Percentiles rank a stretch among this genome's conserved stretches.
Conservation (phyloP, 1,140 invertebrate species). For the Pseudomyrmex sp. region DNA sequence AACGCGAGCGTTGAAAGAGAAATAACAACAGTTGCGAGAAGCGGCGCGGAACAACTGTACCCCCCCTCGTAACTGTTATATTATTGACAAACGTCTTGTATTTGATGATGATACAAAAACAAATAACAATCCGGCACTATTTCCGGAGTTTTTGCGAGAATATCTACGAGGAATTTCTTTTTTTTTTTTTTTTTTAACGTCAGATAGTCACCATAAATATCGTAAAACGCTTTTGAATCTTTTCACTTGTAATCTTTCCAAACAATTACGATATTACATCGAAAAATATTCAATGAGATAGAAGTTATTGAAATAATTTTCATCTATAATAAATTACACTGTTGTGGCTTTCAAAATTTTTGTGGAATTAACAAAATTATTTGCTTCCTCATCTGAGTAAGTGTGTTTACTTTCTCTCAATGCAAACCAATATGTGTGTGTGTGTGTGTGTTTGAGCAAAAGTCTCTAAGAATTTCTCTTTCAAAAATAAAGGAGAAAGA, state of each 20-base stretch:
- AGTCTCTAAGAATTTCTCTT: slow-evolving; percentile 5
- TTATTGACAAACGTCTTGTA: slow-evolving; percentile 4
- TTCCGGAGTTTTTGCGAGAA: slow-evolving; percentile 4
- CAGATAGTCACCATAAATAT: not conserved
- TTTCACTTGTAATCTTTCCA: not conserved
- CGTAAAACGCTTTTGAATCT: not conserved
- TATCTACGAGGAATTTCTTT: slow-evolving; percentile 11
- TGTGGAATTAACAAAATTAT: slow-evolving; percentile 27
- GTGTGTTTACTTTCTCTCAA: no score
- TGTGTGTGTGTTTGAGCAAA: not conserved
- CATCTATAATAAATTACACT: no score
- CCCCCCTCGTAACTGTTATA: not conserved
- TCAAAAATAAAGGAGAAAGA: slow-evolving; percentile 5
- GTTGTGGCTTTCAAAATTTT: no score
- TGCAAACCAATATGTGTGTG: no score
- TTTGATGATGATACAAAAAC: not conserved
- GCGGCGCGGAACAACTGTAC: not conserved
- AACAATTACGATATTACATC: not conserved
- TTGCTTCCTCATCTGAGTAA: not conserved
- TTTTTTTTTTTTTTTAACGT: no score
- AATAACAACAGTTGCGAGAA: not conserved
- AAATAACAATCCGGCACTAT: not conserved
- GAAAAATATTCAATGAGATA: not conserved
- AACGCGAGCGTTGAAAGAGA: not conserved
- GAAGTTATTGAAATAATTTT: no score